These are phyloP conservation scores for Planiliza haematocheilus DNA, from an alignment of 2,113 vertebrate genomes.

Conservation along the genomic window DNA sequence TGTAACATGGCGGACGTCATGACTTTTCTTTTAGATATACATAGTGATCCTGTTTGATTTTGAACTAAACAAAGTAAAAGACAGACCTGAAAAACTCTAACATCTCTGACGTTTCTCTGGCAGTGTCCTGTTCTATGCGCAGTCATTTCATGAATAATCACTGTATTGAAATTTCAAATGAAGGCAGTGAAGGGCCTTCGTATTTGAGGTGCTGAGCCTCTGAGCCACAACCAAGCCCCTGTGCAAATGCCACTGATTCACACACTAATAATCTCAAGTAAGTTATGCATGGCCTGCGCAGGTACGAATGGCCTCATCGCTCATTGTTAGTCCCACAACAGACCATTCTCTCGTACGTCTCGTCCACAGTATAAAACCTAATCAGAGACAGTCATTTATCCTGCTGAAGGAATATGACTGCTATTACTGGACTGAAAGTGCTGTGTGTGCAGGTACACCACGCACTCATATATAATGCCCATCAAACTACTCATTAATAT, in stretches of 20 bases:
- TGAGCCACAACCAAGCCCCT: conserved; percentile 31
- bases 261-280: conserved; percentile 67
- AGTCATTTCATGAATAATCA: conserved; percentile 10
- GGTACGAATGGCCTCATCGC: conserved; percentile 58
- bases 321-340: conserved; percentile 53
- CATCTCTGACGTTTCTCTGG: neutral
- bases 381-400: conserved; percentile 63
- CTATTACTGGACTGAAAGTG: conserved; percentile 61
- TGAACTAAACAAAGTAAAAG: conserved; percentile 2
- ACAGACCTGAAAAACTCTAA: neutral
- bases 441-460: conserved; percentile 64
- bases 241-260: conserved; percentile 64
- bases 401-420: conserved; percentile 52
- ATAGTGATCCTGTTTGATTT: neutral
- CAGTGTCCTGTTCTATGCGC: neutral
- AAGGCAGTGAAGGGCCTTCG: conserved; percentile 5
- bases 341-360: conserved; percentile 55
- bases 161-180: conserved; percentile 26
- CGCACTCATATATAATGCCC: conserved; percentile 58
- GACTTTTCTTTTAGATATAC: neutral
- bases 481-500: conserved; percentile 73
- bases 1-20: neutral
- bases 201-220: conserved; percentile 13
- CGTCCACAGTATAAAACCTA: conserved; percentile 51
- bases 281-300: conserved; percentile 52